A percentile compares a stretch with the other conserved stretches of the same genome.
phyloP scores from a whole-genome alignment of 2,113 vertebrate genomes.

The Promerops cafer region DNA sequence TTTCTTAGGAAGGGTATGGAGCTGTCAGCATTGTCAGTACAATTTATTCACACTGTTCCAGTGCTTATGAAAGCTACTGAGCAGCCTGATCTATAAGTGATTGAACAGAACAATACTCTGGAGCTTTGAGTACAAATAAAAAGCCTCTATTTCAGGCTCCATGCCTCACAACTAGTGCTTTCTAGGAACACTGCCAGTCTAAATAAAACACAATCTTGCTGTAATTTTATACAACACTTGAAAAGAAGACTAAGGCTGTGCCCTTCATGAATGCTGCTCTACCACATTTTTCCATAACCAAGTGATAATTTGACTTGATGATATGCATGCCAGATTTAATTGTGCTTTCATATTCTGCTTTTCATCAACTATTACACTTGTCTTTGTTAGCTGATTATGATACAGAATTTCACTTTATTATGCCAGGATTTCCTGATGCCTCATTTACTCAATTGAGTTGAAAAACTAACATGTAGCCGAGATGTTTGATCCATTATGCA shows the following conservation, averaged over 20 bases:
- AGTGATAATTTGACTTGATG: constrained; percentile 23
- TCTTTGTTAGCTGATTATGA: not conserved
- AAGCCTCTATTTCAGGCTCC: constrained; percentile 43
- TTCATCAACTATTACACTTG: not conserved
- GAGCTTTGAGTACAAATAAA: constrained; percentile 53
- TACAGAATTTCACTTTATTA: constrained; percentile 14
- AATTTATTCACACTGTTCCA: constrained; percentile 62
- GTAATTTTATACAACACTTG: constrained; percentile 27
- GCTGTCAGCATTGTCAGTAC: constrained; percentile 36
- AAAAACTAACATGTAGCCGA: not conserved
- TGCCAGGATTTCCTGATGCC: not conserved
- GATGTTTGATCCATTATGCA: not conserved
- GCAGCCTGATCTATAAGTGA: constrained; percentile 35
- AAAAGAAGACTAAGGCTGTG: not conserved
- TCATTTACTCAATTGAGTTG: constrained; percentile 3
- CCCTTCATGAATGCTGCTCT: not conserved
- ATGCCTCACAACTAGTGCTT: constrained; percentile 37
- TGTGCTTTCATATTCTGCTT: constrained; percentile 7
- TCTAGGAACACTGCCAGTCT: constrained; percentile 58
- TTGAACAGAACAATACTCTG: constrained; percentile 56
- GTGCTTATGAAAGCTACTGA: constrained; percentile 54
- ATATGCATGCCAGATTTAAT: constrained; percentile 29
- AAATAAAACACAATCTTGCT: constrained; percentile 50
- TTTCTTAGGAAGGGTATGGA: constrained; percentile 35
- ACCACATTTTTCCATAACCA: constrained; percentile 1